Conservation (phyloP, 2,797 vertebrate genomes). For the Xenops minutus region DNA sequence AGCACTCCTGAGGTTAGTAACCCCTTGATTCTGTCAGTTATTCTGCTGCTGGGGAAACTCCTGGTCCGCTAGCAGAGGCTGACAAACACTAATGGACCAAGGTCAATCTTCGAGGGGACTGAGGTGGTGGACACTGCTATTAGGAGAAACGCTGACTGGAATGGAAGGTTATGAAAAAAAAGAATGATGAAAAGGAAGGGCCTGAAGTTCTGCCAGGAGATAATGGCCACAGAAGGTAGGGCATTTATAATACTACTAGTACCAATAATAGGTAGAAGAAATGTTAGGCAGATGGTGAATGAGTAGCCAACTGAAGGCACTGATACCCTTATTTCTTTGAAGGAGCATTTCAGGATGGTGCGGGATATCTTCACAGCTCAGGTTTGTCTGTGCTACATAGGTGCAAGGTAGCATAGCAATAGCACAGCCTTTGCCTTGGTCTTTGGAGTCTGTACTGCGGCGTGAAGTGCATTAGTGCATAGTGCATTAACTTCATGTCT, state of each 20-base stretch:
- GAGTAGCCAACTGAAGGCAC: neutral
- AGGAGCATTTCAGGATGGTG: neutral
- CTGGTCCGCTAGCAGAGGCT: neutral
- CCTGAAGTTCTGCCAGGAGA: neutral
- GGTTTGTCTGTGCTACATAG: neutral
- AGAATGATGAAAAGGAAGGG: neutral
- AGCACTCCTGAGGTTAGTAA: neutral
- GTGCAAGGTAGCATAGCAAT: neutral
- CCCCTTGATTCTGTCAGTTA: neutral
- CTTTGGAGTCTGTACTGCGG: accelerated
- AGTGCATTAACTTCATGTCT: too few relatives aligned
- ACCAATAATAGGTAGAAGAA: neutral
- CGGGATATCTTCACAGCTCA: neutral
- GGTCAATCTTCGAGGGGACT: neutral
- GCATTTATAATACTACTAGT: neutral
- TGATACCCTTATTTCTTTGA: neutral
- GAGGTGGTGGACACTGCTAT: neutral
- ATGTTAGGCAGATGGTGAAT: neutral
- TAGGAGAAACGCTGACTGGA: neutral
- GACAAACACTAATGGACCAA: neutral
- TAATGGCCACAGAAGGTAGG: neutral
- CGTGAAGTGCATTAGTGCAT: neutral
- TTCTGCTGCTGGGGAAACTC: neutral
- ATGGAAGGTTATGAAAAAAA: neutral
- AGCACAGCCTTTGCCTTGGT: neutral